Evolutionary conservation across 2,113 vertebrate species (phyloP).

Genomic region (Oryzias melastigma): DNA sequence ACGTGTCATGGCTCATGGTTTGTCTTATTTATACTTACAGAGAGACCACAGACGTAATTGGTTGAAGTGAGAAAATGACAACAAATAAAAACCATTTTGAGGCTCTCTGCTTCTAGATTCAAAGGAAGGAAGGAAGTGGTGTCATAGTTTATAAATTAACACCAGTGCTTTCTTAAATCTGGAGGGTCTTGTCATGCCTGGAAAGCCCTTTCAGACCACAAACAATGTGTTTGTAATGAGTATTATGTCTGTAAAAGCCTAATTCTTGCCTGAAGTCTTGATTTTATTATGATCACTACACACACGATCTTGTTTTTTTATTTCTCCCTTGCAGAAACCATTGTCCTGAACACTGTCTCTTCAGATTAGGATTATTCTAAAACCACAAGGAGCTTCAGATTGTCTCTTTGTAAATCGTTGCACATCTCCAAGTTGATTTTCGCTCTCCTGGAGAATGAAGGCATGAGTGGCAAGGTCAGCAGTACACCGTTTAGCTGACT

Average conservation of each 20-base stretch:
- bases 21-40: too few species aligned
- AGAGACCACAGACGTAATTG: too few species aligned
- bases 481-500: constrained; percentile 56
- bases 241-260: neutral
- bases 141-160: neutral
- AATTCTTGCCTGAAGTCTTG: neutral
- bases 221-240: neutral
- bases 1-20: too few species aligned
- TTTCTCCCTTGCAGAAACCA: neutral
- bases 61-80: too few species aligned
- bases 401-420: neutral
- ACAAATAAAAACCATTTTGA: too few species aligned
- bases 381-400: neutral
- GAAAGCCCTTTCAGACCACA: neutral
- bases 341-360: neutral
- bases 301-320: neutral
- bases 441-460: constrained; percentile 13
- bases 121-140: neutral
- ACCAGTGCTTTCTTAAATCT: neutral
- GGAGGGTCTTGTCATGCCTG: neutral
- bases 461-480: constrained; percentile 45
- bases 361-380: neutral
- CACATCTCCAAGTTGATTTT: neutral
- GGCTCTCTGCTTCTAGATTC: too few species aligned
- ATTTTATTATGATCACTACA: neutral